Conservation (phyloP, 2,113 vertebrate species). For the Alexandromys fortis region DNA sequence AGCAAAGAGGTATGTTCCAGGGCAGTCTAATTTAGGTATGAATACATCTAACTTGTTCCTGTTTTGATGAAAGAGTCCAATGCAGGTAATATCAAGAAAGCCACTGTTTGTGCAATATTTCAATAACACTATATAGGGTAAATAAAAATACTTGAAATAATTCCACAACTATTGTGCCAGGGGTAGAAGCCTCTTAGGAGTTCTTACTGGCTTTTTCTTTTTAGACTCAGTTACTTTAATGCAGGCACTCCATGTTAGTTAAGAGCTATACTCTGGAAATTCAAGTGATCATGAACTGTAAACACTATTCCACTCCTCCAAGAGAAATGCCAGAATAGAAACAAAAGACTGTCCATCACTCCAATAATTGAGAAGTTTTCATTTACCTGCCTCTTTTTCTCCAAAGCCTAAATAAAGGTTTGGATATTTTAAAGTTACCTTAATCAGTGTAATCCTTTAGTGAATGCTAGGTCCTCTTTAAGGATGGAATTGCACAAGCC, state of each 20-base stretch:
- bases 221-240: constrained; percentile 56
- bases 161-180: constrained; percentile 61
- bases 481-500: constrained; percentile 52
- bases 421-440: constrained; percentile 60
- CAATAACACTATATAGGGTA: constrained; percentile 27
- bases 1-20: constrained; percentile 59
- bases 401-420: constrained; percentile 45
- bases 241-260: constrained; percentile 39
- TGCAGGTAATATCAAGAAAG: constrained; percentile 60
- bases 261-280: constrained; percentile 51
- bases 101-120: constrained; percentile 79
- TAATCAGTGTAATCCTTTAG: constrained; percentile 60
- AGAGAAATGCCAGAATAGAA: constrained; percentile 69
- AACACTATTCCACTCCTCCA: constrained; percentile 46
- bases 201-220: constrained; percentile 66
- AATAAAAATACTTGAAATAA: constrained; percentile 79
- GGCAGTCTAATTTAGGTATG: constrained; percentile 51
- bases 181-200: constrained; percentile 60
- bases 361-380: constrained; percentile 19
- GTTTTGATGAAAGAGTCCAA: constrained; percentile 70
- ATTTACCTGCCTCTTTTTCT: constrained; percentile 54
- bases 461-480: background rate
- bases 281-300: constrained; percentile 20
- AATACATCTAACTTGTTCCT: constrained; percentile 74
- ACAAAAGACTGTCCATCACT: constrained; percentile 40